Percentiles rank a stretch among this genome's conserved stretches.
These are phyloP conservation scores for Drosophila mayri DNA, from an alignment of 1,140 invertebrate genomes.

Conservation along the genomic window DNA sequence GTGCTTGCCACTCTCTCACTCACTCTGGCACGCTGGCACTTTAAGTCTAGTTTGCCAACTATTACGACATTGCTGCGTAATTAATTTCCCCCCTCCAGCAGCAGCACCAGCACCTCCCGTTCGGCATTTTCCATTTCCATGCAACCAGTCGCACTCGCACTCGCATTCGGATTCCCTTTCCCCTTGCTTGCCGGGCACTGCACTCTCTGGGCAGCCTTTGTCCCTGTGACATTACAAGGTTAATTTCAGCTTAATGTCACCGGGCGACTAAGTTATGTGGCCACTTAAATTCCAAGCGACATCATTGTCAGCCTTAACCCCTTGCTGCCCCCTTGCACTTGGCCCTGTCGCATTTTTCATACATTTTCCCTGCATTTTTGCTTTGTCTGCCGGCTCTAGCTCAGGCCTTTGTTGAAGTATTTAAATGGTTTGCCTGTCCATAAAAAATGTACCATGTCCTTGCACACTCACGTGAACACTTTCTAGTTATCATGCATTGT, in stretches of 20 bases:
- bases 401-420: slow-evolving; percentile 52
- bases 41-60: slow-evolving; percentile 59
- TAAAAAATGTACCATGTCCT: slow-evolving; percentile 44
- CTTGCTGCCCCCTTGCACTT: slow-evolving; percentile 24
- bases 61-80: slow-evolving; percentile 63
- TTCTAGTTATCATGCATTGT: slow-evolving; percentile 16
- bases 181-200: not conserved
- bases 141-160: not conserved
- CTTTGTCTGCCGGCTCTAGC: slow-evolving; percentile 41
- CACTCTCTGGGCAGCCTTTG: slow-evolving; percentile 24
- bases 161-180: slow-evolving; percentile 3
- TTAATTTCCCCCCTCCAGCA: slow-evolving; percentile 38
- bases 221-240: slow-evolving; percentile 64
- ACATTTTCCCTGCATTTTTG: slow-evolving; percentile 57
- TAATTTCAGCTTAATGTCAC: slow-evolving; percentile 73
- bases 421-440: slow-evolving; percentile 53
- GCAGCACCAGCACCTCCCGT: not conserved
- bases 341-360: slow-evolving; percentile 59
- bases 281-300: slow-evolving; percentile 58
- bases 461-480: not conserved
- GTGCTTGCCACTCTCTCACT: slow-evolving; percentile 15
- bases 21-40: not conserved
- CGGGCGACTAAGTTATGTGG: slow-evolving; percentile 59
- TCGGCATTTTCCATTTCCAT: slow-evolving; percentile 2
- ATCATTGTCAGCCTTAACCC: slow-evolving; percentile 29